These are phyloP conservation scores for Propithecus coquereli DNA, from an alignment of 2,113 vertebrate species.

Conservation along the genomic window DNA sequence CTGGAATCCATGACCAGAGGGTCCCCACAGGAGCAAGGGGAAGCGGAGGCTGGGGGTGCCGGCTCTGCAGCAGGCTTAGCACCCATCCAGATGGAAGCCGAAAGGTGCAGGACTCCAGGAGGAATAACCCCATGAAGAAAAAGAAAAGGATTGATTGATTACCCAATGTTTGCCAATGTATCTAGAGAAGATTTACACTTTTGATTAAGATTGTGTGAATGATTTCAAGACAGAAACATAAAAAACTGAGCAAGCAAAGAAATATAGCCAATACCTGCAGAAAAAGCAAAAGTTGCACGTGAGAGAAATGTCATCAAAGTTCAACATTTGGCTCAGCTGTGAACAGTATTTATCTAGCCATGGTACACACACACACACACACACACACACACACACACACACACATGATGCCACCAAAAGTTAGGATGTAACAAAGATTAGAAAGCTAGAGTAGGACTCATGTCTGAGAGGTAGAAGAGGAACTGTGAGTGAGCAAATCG, in stretches of 20 bases:
- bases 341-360: neutral
- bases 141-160: neutral
- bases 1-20: neutral
- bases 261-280: neutral
- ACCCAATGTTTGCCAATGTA: no score
- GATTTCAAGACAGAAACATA: neutral
- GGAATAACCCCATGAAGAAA: neutral
- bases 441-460: neutral
- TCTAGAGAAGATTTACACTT: neutral
- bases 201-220: neutral
- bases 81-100: accelerated
- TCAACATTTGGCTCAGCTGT: neutral
- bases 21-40: accelerated
- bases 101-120: no score
- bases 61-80: neutral
- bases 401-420: neutral
- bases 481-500: neutral
- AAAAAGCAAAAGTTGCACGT: neutral
- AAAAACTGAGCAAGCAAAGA: neutral
- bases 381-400: neutral
- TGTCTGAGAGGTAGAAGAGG: neutral
- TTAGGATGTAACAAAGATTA: neutral
- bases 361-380: neutral
- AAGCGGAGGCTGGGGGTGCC: accelerated
- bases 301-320: neutral